These are phyloP conservation scores for Desmodus rotundus DNA, from an alignment of 2,113 vertebrate species.

Conservation along the genomic window DNA sequence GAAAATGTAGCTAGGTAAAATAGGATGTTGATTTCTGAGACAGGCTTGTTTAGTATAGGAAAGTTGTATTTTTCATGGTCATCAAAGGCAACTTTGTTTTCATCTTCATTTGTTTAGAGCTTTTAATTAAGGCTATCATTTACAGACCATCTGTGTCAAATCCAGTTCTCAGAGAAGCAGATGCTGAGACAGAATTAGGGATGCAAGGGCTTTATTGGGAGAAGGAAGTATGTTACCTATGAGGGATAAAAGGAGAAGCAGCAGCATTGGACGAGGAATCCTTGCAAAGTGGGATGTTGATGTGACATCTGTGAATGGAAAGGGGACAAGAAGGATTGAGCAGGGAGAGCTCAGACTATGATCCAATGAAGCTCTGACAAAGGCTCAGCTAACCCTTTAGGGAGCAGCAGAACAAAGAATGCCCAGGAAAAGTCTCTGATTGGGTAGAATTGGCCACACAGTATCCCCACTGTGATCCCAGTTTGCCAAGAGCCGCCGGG, in stretches of 20 bases:
- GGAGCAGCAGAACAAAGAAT: background rate
- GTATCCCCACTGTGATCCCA: background rate
- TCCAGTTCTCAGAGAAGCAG: background rate
- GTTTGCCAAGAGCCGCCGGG: background rate
- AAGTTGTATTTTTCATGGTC: background rate
- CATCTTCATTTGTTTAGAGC: background rate
- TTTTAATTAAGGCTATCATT: slow-evolving; percentile 2
- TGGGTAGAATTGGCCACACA: background rate
- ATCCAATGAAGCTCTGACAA: background rate
- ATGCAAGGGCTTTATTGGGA: background rate
- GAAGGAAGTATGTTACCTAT: background rate
- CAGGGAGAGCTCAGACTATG: background rate
- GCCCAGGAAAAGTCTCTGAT: background rate
- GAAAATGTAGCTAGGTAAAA: background rate
- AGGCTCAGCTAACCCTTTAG: background rate
- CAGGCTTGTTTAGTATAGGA: background rate
- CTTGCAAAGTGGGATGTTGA: background rate
- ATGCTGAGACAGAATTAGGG: background rate
- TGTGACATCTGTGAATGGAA: background rate
- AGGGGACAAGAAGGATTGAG: background rate
- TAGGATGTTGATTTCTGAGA: background rate
- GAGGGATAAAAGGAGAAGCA: background rate
- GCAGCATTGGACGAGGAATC: background rate
- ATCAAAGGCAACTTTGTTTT: slow-evolving; percentile 23
- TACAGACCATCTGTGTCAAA: background rate